Percentiles rank a stretch among this genome's conserved stretches.
These are phyloP conservation scores for Pentalonia nigronervosa DNA, from an alignment of 1,140 invertebrate species.

Conservation along the genomic window DNA sequence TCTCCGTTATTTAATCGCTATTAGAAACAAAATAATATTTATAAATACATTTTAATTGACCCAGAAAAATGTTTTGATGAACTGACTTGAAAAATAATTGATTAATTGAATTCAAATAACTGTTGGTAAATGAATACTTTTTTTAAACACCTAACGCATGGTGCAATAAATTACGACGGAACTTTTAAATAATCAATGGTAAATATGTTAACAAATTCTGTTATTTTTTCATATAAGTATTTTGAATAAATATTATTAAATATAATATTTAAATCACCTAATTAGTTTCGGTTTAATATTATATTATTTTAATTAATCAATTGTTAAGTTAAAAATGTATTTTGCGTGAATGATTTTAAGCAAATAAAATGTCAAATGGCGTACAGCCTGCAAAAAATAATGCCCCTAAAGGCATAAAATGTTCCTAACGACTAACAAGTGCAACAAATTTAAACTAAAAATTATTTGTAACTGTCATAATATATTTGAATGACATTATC, in stretches of 20 bases:
- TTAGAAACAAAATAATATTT: neutral
- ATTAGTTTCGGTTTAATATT: neutral
- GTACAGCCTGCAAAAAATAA: no score
- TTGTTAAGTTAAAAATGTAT: no score
- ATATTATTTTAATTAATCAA: neutral
- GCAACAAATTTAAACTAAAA: no score
- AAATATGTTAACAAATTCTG: no score
- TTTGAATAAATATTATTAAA: neutral
- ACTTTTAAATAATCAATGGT: no score
- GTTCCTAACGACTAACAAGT: no score
- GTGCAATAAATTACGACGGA: no score
- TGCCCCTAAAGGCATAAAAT: no score
- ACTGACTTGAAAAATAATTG: neutral
- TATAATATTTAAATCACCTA: neutral
- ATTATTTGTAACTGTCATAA: neutral
- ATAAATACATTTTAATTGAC: neutral
- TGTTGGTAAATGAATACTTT: no score
- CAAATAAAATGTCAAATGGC: no score
- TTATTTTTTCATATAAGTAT: neutral
- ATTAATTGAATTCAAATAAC: neutral
- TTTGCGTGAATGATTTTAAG: no score
- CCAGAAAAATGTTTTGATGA: neutral
- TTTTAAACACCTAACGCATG: no score
- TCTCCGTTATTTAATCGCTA: neutral
- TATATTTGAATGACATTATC: neutral